Conservation (phyloP, 1,140 invertebrate species). For the Hyphantria cunea region DNA sequence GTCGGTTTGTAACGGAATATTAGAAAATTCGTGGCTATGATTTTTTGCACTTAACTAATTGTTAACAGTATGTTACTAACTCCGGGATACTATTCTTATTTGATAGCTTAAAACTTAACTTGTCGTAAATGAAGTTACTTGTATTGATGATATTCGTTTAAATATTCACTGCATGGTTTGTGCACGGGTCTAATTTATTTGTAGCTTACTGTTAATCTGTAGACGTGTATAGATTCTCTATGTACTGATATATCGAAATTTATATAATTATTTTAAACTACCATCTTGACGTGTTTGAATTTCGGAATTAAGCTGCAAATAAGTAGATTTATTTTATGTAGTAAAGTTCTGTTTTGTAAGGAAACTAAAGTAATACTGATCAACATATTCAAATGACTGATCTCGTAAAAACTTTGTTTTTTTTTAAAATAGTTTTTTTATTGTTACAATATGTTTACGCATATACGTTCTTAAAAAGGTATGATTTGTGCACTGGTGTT, state of each 20-base stretch:
- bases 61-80: conserved; percentile 26
- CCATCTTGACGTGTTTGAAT: not conserved
- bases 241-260: not conserved
- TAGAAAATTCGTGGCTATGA: conserved; percentile 31
- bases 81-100: conserved; percentile 16
- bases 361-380: conserved; percentile 28
- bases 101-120: conserved; percentile 32
- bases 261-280: conserved; percentile 3
- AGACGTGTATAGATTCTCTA: not conserved
- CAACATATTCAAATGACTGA: conserved; percentile 8
- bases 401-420: conserved; percentile 18
- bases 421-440: conserved; percentile 13
- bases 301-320: conserved; percentile 6
- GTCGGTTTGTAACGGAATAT: conserved; percentile 14
- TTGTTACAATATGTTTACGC: conserved; percentile 9
- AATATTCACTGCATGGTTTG: conserved; percentile 12
- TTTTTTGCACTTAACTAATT: conserved; percentile 34
- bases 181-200: conserved; percentile 10
- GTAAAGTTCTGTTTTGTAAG: conserved; percentile 20
- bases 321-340: conserved; percentile 16
- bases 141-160: conserved; percentile 8
- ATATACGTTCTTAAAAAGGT: conserved; percentile 1
- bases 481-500: not conserved
- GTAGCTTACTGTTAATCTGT: not conserved
- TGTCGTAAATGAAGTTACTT: conserved; percentile 13